A percentile compares a stretch with the other conserved stretches of the same genome.
Conservation (phyloP, 2,113 vertebrate species). For the Strix aluco region DNA sequence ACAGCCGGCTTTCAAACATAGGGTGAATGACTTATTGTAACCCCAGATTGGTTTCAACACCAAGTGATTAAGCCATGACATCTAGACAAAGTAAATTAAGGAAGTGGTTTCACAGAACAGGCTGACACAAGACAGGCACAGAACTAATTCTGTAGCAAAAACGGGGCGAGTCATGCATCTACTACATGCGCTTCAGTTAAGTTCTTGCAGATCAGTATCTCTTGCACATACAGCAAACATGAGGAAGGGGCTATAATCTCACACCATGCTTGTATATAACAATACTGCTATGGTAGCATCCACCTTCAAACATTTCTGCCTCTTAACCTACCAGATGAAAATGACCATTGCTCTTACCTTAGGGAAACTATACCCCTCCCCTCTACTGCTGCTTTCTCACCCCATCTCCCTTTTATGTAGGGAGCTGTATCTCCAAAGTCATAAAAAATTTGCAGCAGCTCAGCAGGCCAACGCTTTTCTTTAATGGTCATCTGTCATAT, state of each 20-base stretch:
- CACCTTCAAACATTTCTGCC: neutral
- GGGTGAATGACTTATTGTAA: slow-evolving; percentile 71
- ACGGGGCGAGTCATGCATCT: slow-evolving; percentile 63
- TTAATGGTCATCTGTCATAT: neutral
- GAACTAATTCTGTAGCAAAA: slow-evolving; percentile 56
- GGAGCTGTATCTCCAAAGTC: neutral
- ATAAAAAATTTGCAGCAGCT: neutral
- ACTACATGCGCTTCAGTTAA: slow-evolving; percentile 33
- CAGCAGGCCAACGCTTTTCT: neutral
- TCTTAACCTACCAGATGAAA: neutral
- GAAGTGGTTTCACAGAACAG: slow-evolving; percentile 75
- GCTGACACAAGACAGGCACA: slow-evolving; percentile 57
- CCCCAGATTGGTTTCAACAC: slow-evolving; percentile 61
- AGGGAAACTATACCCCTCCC: neutral
- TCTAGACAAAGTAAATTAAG: slow-evolving; percentile 66
- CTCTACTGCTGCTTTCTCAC: neutral
- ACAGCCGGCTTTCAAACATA: slow-evolving; percentile 18
- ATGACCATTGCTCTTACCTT: neutral
- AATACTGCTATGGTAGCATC: neutral
- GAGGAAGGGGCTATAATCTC: neutral
- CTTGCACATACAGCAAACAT: neutral
- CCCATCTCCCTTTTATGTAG: neutral
- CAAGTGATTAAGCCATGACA: slow-evolving; percentile 35
- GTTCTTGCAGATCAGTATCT: neutral
- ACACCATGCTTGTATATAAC: neutral